Evolutionary conservation across 2,797 vertebrate genomes (phyloP).

Genomic region (Sebastes trivittatus): DNA sequence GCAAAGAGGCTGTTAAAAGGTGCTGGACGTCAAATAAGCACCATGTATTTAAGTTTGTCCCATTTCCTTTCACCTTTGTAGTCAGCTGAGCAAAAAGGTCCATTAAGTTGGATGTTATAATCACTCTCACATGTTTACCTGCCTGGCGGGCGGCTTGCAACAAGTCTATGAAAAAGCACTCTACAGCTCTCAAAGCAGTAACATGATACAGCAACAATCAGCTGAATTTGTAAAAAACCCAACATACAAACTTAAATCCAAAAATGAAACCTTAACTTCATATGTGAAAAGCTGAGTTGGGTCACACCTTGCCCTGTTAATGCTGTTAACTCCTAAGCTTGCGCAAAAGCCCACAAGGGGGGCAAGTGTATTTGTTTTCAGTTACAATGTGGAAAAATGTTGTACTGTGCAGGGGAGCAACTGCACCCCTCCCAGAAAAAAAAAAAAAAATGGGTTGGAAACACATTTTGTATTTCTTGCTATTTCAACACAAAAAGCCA

Average conservation of each 20-base stretch:
- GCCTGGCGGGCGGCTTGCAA: conserved; percentile 31
- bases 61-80: conserved; percentile 26
- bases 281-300: not conserved
- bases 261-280: not conserved
- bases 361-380: conserved; percentile 46
- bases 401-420: conserved; percentile 26
- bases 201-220: conserved; percentile 14
- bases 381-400: conserved; percentile 55
- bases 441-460: conserved; percentile 28
- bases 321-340: conserved; percentile 4
- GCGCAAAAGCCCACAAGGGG: conserved; percentile 4
- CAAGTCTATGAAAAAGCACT: conserved; percentile 1
- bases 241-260: not conserved
- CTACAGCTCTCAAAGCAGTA: conserved; percentile 20
- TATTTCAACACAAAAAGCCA: conserved; percentile 42
- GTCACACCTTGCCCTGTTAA: conserved; percentile 6
- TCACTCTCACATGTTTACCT: conserved; percentile 69
- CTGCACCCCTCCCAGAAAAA: conserved; percentile 40
- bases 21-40: not conserved
- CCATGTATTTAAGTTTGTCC: conserved; percentile 7
- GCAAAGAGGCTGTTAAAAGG: not conserved
- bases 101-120: conserved; percentile 54
- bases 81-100: conserved; percentile 28
- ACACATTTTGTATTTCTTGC: conserved; percentile 49
- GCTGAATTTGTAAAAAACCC: conserved; percentile 1